Percentiles rank a stretch among this genome's conserved stretches.
phyloP scores from a whole-genome alignment of 2,797 vertebrate genomes.

The Synaphobranchus kaupii region DNA sequence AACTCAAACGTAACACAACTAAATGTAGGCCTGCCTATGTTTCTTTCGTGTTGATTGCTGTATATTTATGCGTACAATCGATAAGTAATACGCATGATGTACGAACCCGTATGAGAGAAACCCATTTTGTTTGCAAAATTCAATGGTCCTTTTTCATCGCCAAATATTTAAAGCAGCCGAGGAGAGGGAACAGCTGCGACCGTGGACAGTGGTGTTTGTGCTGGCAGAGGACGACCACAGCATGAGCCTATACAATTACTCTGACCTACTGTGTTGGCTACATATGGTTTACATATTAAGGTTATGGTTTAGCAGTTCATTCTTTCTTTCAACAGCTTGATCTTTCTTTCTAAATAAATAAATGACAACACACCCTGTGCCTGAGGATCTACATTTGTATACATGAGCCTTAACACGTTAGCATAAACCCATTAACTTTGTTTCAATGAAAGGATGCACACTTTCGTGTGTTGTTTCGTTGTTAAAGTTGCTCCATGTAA shows the following conservation, averaged over 20 bases:
- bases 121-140: not conserved
- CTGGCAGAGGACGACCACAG: not conserved
- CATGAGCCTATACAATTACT: not conserved
- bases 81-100: not conserved
- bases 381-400: not conserved
- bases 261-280: not conserved
- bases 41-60: not conserved
- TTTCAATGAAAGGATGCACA: not conserved
- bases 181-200: not conserved
- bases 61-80: not conserved
- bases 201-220: not conserved
- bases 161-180: conserved; percentile 2
- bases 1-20: not conserved
- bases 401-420: not conserved
- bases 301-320: not conserved
- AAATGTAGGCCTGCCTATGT: not conserved
- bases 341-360: no score
- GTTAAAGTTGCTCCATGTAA: not conserved
- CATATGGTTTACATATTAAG: not conserved
- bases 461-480: not conserved
- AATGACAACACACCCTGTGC: not conserved
- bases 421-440: not conserved
- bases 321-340: not conserved
- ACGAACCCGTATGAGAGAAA: not conserved
- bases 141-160: not conserved